These are phyloP conservation scores for Phocoena sinus DNA, from an alignment of 2,113 vertebrate genomes.

Conservation along the genomic window DNA sequence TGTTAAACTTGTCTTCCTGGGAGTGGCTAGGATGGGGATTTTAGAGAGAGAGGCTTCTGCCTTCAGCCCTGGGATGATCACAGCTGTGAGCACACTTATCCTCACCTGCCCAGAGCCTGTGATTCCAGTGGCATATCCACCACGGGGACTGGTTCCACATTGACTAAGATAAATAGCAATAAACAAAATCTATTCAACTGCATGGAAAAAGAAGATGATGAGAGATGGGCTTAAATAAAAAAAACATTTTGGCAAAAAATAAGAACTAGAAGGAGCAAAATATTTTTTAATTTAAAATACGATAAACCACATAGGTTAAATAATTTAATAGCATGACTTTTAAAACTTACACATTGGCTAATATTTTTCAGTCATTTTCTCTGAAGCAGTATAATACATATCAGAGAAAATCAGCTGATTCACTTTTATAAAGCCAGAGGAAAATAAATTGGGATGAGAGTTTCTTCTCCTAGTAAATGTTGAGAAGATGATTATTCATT, in stretches of 20 bases:
- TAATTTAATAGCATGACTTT: not conserved
- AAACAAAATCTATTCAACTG: not conserved
- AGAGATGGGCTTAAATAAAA: not conserved
- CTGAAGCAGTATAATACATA: not conserved
- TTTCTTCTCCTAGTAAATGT: not conserved
- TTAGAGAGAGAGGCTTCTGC: not conserved
- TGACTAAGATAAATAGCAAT: not conserved
- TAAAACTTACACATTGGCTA: not conserved
- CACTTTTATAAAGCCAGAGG: not conserved
- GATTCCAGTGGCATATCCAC: not conserved
- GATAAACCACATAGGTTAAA: not conserved
- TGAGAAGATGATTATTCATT: constrained; percentile 7
- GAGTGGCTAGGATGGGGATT: not conserved
- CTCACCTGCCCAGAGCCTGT: not conserved
- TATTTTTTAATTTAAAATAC: not conserved
- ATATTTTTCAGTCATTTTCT: not conserved
- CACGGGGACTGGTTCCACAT: not conserved
- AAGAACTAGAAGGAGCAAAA: not conserved
- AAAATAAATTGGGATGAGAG: constrained; percentile 21
- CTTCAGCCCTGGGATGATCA: not conserved
- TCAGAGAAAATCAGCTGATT: constrained; percentile 17
- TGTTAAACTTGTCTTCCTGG: not conserved
- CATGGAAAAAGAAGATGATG: not conserved
- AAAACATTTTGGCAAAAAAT: not conserved
- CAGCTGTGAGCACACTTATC: not conserved